These are phyloP conservation scores for Sebastes schlegelii DNA, from an alignment of 2,113 vertebrate species.

Conservation along the genomic window DNA sequence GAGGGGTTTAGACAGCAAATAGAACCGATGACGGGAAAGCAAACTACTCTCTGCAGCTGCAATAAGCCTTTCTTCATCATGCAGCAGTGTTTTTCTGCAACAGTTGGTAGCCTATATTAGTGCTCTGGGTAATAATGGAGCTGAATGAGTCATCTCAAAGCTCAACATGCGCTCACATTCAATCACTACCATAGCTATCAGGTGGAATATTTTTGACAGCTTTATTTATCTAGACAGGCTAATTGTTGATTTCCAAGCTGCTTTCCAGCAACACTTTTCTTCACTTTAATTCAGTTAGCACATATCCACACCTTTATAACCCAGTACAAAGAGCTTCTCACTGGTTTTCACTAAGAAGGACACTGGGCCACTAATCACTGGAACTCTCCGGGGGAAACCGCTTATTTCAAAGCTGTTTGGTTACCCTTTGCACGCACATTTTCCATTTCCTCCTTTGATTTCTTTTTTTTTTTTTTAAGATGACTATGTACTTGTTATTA, in stretches of 20 bases:
- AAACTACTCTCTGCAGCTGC: conserved; percentile 45
- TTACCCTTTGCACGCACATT: neutral
- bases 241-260: neutral
- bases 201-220: neutral
- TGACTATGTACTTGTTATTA: neutral
- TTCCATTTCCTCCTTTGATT: neutral
- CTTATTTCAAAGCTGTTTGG: neutral
- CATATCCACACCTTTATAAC: neutral
- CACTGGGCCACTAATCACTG: neutral
- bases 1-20: conserved; percentile 9
- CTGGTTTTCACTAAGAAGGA: neutral
- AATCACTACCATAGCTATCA: neutral
- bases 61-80: conserved; percentile 49
- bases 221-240: neutral
- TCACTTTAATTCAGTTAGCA: neutral
- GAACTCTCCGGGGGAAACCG: neutral
- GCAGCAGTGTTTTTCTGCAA: conserved; percentile 21
- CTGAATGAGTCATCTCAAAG: conserved; percentile 27
- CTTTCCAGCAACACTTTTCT: neutral
- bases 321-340: neutral
- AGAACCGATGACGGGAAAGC: conserved; percentile 4
- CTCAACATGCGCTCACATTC: neutral
- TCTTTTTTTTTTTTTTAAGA: neutral
- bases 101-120: conserved; percentile 1
- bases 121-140: conserved; percentile 21